These are phyloP conservation scores for Lepus americanus DNA, from an alignment of 2,113 vertebrate species.

Conservation along the genomic window DNA sequence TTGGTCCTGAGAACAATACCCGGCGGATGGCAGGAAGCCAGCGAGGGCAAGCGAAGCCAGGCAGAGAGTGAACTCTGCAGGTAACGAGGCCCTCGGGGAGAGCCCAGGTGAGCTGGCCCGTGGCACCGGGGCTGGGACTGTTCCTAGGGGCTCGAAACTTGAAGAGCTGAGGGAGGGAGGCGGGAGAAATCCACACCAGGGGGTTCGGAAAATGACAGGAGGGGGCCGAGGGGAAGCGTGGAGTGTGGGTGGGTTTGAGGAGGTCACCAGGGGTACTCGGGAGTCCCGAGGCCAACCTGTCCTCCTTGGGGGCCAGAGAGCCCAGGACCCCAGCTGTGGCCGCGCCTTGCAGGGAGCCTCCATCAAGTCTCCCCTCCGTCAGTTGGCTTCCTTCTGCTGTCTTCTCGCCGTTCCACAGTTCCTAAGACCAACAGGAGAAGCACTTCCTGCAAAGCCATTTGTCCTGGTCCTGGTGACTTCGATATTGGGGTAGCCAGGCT, in stretches of 20 bases:
- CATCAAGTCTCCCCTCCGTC: background rate
- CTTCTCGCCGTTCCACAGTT: background rate
- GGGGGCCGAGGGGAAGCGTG: background rate
- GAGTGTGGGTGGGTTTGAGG: background rate
- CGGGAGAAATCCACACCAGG: background rate
- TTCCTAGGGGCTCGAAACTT: background rate
- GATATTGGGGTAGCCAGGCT: background rate
- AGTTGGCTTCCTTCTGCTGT: background rate
- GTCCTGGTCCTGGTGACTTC: background rate
- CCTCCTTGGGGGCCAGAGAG: background rate
- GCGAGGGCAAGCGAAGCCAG: background rate
- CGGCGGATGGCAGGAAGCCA: background rate
- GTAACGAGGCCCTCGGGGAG: background rate
- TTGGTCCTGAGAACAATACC: background rate
- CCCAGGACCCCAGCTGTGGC: background rate
- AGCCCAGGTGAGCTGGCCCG: background rate
- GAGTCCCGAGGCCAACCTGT: background rate
- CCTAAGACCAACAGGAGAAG: background rate
- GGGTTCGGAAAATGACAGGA: rapidly evolving
- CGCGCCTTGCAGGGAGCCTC: rapidly evolving
- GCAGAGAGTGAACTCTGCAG: background rate
- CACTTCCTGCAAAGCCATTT: background rate
- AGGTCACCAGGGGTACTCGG: rapidly evolving
- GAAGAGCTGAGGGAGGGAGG: background rate
- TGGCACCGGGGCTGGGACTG: background rate